Evolutionary conservation across 1,140 invertebrate genomes (phyloP), one percentile per base, ranked within the genome.

Genomic region (Elysia chlorotica): DNA sequence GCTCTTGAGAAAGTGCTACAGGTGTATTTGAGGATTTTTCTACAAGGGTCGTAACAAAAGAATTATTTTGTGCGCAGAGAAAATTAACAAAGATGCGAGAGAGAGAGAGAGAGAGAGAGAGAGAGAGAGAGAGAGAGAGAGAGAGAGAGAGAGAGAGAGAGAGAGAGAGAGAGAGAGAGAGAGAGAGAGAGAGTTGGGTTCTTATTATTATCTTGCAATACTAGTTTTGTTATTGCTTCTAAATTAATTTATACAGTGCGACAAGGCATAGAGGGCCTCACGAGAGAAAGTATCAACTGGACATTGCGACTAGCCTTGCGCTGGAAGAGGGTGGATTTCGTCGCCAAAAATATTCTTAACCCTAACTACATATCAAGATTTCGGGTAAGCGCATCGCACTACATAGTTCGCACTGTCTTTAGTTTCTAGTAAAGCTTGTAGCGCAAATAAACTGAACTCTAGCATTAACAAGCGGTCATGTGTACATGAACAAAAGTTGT

Each of bases 251-350:
- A 59, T n/a, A 59, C 17, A 17, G 56, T 25, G 10, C 25, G 23
- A 48, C n/a, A n/a, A n/a, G n/a, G n/a, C n/a, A n/a, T n/a, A n/a
- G n/a, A n/a, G n/a, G n/a, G n/a, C n/a, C n/a, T n/a, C n/a, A n/a
- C n/a, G n/a, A n/a, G n/a, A 23, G 78, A 67, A 78, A 83, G 70
- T 78, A 82, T 74, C 69, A 86, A 28, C 79, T 86, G 65, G 77
- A 83, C 88, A 65, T 73, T 89, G 0, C 84, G 84, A 53, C 79
- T 89, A n/a, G 86, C 86, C 6, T 63, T 89, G 23, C 87, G 89
- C 72, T 89, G 88, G 88, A 89, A 89, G 73, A 79, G 85, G 71
- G 83, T 87, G 6, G 83, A 88, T 57, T 76, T 89, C 35, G 88
- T 87, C 2, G 66, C 77, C 30, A 81, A 79, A 23, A 85, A 88